Evolutionary conservation across 1,140 invertebrate genomes (phyloP).

Genomic region (Aphis gossypii): DNA sequence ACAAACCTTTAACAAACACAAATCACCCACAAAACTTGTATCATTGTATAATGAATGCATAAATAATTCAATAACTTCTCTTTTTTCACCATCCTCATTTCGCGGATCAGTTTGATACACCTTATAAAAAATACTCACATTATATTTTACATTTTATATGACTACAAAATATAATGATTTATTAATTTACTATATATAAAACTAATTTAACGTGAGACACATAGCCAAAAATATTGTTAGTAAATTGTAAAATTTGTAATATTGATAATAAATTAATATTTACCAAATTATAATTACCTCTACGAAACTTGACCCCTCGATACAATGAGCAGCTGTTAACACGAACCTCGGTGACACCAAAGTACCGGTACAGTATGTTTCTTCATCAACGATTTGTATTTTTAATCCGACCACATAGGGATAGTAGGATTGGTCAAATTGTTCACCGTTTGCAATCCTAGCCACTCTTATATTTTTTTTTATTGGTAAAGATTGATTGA

Average conservation of each 20-base stretch:
- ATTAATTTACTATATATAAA: background rate
- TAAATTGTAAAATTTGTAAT: background rate
- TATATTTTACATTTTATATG: background rate
- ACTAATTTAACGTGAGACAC: background rate
- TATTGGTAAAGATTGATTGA: background rate
- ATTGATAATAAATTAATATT: background rate
- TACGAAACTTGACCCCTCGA: background rate
- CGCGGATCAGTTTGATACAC: conserved; percentile 31
- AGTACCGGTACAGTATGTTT: conserved; percentile 14
- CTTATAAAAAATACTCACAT: background rate
- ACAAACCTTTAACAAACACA: conserved; percentile 50
- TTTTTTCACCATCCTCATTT: background rate
- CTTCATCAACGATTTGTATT: background rate
- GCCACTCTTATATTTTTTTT: background rate
- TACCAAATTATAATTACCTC: background rate
- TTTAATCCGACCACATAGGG: conserved; percentile 34
- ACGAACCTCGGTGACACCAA: conserved; percentile 7
- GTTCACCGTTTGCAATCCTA: conserved; percentile 30
- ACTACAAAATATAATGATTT: background rate
- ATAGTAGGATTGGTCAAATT: background rate
- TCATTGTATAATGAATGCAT: conserved; percentile 21
- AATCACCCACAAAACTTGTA: conserved; percentile 21
- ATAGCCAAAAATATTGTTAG: background rate
- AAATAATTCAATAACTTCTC: background rate
- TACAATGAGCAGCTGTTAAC: conserved; percentile 47